Percentiles rank a stretch among this genome's conserved stretches.
These are phyloP conservation scores for Omphaloscelis lunosa DNA, from an alignment of 2,888 invertebrate species.

Conservation along the genomic window DNA sequence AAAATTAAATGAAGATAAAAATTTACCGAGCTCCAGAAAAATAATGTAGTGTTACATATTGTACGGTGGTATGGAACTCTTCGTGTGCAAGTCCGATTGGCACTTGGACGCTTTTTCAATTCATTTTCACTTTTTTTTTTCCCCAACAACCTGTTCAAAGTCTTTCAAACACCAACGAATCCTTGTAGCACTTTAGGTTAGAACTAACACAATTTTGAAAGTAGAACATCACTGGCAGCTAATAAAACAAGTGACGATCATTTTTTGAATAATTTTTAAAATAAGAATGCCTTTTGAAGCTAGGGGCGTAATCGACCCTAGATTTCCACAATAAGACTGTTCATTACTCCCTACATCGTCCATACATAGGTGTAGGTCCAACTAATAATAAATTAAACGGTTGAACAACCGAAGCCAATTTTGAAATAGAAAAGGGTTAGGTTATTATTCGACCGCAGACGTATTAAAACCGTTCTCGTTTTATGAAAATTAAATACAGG, in stretches of 20 bases:
- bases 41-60: too few relatives aligned
- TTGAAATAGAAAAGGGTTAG: constrained; percentile 85
- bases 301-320: constrained; percentile 15
- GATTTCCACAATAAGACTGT: constrained; percentile 44
- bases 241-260: not conserved
- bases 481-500: constrained; percentile 90
- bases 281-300: constrained; percentile 1
- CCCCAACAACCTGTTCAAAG: too few relatives aligned
- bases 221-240: not conserved
- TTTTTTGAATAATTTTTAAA: not conserved
- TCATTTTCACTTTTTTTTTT: not conserved
- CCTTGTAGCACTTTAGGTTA: too few relatives aligned
- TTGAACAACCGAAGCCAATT: constrained; percentile 82
- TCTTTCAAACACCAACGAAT: too few relatives aligned
- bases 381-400: constrained; percentile 77
- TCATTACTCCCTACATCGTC: constrained; percentile 51
- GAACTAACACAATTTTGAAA: not conserved
- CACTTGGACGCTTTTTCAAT: not conserved
- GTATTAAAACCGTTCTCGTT: constrained; percentile 88
- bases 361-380: constrained; percentile 60
- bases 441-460: constrained; percentile 86
- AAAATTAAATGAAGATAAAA: too few relatives aligned
- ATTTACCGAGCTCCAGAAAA: too few relatives aligned
- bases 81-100: too few relatives aligned
- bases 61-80: too few relatives aligned